Percentiles rank a stretch among this genome's conserved stretches.
phyloP scores from a whole-genome alignment of 2,888 invertebrate species.

The Prosapia bicincta region DNA sequence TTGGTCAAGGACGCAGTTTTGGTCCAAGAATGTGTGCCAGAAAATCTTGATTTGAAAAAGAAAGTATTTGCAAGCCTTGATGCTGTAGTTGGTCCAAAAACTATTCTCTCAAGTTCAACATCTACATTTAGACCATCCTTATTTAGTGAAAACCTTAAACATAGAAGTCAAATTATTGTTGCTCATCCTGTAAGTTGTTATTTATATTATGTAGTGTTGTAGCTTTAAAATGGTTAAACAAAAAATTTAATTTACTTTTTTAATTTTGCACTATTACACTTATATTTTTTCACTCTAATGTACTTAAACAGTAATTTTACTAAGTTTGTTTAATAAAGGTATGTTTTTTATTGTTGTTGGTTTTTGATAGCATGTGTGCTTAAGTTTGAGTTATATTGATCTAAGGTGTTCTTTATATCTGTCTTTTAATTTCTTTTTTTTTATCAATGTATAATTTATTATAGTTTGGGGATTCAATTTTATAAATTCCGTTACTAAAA shows the following conservation, averaged over 20 bases:
- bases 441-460: too few species aligned
- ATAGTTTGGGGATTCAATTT: too few species aligned
- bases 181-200: conserved; percentile 74
- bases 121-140: conserved; percentile 88
- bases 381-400: too few species aligned
- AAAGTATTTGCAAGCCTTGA: conserved; percentile 78
- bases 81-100: conserved; percentile 65
- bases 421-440: too few species aligned
- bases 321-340: too few species aligned
- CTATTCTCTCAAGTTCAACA: conserved; percentile 89
- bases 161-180: conserved; percentile 69
- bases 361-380: too few species aligned
- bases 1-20: conserved; percentile 73
- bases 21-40: conserved; percentile 93
- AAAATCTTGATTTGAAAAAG: conserved; percentile 78
- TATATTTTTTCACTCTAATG: too few species aligned
- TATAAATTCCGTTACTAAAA: too few species aligned
- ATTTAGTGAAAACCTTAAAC: conserved; percentile 75
- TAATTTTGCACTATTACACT: too few species aligned
- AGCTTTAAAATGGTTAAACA: neutral
- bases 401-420: too few species aligned
- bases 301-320: too few species aligned
- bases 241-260: neutral
- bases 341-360: too few species aligned
- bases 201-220: neutral